phyloP scores from a whole-genome alignment of 2,113 vertebrate genomes.

The Pandion haliaetus region DNA sequence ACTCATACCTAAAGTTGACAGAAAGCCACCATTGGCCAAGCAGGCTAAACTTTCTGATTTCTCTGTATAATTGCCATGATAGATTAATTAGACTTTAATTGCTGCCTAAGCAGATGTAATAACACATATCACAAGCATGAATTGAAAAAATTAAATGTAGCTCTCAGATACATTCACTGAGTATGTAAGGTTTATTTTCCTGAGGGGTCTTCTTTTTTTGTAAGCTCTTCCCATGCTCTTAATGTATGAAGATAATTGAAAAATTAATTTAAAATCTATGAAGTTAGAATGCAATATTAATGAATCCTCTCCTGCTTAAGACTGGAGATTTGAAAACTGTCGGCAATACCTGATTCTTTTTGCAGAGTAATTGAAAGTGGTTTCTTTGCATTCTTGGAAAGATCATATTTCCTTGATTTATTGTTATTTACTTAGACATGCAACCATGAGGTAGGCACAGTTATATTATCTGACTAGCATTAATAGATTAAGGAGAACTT shows the following conservation, averaged over 20 bases:
- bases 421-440: neutral
- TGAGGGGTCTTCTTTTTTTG: conserved; percentile 54
- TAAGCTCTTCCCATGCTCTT: conserved; percentile 39
- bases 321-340: conserved; percentile 60
- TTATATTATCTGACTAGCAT: neutral
- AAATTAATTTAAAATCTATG: conserved; percentile 61
- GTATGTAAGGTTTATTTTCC: conserved; percentile 69
- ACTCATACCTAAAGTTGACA: neutral
- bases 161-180: conserved; percentile 74
- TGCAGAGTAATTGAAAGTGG: neutral
- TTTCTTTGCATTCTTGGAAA: neutral
- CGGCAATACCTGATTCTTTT: conserved; percentile 49
- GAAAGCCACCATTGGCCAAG: neutral
- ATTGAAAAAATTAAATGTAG: conserved; percentile 43
- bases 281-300: conserved; percentile 61
- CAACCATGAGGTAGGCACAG: neutral
- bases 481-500: neutral
- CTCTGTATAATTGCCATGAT: neutral
- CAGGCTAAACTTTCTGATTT: neutral
- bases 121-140: conserved; percentile 51
- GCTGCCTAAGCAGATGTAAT: conserved; percentile 43
- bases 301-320: conserved; percentile 61
- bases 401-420: neutral
- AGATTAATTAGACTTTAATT: conserved; percentile 63
- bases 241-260: conserved; percentile 4